Evolutionary conservation across 30 jellyfish, hydroid and myxozoan species (phyloP).

Genomic region (Cassiopea andromeda): DNA sequence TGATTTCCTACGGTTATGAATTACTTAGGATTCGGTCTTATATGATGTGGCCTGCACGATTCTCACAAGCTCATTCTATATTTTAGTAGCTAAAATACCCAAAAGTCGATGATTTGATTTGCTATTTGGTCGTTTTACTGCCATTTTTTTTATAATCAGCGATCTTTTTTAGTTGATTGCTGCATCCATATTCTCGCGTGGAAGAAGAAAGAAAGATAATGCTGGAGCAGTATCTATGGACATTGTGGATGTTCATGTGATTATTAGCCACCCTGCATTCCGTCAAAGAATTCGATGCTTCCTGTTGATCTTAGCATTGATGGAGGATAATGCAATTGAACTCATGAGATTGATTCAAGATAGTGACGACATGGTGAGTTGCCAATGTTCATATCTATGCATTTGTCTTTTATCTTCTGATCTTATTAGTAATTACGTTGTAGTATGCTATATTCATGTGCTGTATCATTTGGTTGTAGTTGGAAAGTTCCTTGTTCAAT

Average conservation of each 20-base stretch:
- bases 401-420: not conserved
- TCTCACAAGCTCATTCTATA: too few species aligned
- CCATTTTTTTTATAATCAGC: too few species aligned
- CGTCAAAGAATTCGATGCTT: constrained; percentile 48
- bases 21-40: too few species aligned
- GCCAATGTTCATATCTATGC: not conserved
- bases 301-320: constrained; percentile 6
- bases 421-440: too few species aligned
- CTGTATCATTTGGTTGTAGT: too few species aligned
- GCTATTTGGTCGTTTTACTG: too few species aligned
- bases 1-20: too few species aligned
- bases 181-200: constrained; percentile 18
- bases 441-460: too few species aligned
- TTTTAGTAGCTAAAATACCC: too few species aligned
- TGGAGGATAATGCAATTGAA: not conserved
- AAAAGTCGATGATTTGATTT: too few species aligned
- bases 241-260: constrained; percentile 40
- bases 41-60: too few species aligned
- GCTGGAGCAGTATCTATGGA: not conserved
- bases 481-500: too few species aligned
- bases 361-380: constrained; percentile 20
- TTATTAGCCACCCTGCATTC: constrained; percentile 16
- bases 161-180: constrained; percentile 4
- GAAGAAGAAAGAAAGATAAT: not conserved
- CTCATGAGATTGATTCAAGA: constrained; percentile 4